Conservation (phyloP, 2,888 invertebrate species). For the Drosophila hawaiiensis region DNA sequence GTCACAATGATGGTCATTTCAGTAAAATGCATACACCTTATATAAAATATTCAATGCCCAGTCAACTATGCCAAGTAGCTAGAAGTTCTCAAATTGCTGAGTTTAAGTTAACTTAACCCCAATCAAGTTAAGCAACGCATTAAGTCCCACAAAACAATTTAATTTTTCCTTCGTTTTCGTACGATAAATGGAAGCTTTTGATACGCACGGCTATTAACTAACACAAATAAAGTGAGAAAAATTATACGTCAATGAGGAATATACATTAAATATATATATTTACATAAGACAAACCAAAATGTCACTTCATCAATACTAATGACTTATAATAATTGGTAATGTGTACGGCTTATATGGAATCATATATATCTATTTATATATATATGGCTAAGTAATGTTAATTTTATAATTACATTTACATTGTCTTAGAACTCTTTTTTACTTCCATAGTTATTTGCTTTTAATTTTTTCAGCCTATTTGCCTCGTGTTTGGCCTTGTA, state of each 20-base stretch:
- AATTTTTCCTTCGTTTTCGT: neutral
- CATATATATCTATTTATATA: neutral
- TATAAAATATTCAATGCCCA: neutral
- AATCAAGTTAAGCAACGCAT: too few relatives aligned
- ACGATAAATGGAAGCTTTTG: conserved; percentile 6
- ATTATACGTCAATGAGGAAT: neutral
- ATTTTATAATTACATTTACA: neutral
- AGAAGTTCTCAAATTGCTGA: neutral
- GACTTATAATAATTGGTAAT: neutral
- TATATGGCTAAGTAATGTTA: neutral
- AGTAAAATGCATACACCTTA: neutral
- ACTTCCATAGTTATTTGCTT: neutral
- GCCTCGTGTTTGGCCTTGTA: conserved; percentile 10
- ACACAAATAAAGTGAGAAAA: neutral
- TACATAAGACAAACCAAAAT: neutral
- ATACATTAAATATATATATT: neutral
- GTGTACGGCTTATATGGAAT: neutral
- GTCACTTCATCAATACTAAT: neutral
- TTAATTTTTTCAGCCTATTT: conserved; percentile 3
- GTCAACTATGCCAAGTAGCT: neutral
- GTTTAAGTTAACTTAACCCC: neutral
- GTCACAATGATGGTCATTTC: conserved; percentile 16
- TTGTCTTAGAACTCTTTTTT: neutral
- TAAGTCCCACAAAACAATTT: neutral
- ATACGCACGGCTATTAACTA: neutral